Evolutionary conservation across 2,888 invertebrate species (phyloP), one percentile per base, ranked within the genome.

Genomic region (Sycophila texana): DNA sequence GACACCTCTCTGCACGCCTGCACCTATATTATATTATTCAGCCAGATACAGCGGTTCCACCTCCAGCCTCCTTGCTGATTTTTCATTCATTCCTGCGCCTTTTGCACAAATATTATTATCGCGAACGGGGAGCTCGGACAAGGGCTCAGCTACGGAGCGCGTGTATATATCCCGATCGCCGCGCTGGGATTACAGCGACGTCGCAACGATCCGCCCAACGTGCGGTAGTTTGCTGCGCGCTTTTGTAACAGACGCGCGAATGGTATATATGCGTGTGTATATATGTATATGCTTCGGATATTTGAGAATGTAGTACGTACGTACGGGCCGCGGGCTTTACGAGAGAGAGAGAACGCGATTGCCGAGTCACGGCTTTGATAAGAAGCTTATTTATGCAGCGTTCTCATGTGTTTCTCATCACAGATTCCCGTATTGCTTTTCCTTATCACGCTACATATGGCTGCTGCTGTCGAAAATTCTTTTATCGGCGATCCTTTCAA

Each of bases 351-450:
- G 22, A 18, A n/a, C 26, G 26, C n/a, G 72, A 61, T 72, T 61
- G 61, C 61, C 61, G 53, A 72, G 72, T 72, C 61, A 72, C 22
- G 26, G 51, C 20, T 72, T 61, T 61, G 72, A 72, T 72, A 72
- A 72, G 61, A 72, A 26, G 39, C 39, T 13, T 22, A 20, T 20
- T 47, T 47, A 70, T 16, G 20, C 53, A 10, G n/a, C 18, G 2
- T 39, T 30, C 18, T n/a, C 39, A 39, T 18, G 53, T 39, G 55
- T 47, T 16, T n/a, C 7, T 55, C 47, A 16, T 68, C 13, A 30
- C 12, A 55, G 20, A 26, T 30, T 68, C 68, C 13, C 55, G n/a
- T n/a, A n/a, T n/a, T 16, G 30, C 47, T 47, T 65, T 65, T 65
- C 47, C 30, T 55, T 55, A 16, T n/a, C 55, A n/a, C 16, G 5